These are phyloP conservation scores for Trichomalopsis sarcophagae DNA, from an alignment of 1,140 invertebrate genomes.

Conservation along the genomic window DNA sequence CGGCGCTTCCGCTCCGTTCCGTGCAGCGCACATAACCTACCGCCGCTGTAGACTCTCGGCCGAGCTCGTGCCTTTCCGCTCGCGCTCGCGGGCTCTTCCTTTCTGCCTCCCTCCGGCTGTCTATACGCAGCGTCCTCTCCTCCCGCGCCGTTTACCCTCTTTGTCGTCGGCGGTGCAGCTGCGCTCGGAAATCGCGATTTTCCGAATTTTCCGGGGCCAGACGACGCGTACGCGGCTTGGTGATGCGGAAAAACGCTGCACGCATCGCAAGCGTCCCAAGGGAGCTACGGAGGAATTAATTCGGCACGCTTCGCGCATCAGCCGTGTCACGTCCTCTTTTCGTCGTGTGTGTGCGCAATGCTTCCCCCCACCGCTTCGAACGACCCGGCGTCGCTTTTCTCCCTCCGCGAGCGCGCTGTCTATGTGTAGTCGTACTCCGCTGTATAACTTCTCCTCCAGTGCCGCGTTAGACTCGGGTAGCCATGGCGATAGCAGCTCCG, in stretches of 20 bases:
- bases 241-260: neutral
- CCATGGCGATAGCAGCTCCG: constrained; percentile 49
- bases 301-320: neutral
- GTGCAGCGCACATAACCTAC: neutral
- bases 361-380: neutral
- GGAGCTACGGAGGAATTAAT: neutral
- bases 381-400: neutral
- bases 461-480: constrained; percentile 32
- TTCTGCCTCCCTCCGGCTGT: neutral
- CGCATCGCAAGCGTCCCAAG: too few relatives aligned
- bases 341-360: neutral
- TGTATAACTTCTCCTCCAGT: neutral
- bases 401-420: neutral
- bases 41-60: constrained; percentile 13
- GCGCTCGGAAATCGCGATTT: neutral
- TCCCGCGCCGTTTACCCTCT: neutral
- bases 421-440: neutral
- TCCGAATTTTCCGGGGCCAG: neutral
- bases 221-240: too few relatives aligned
- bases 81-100: neutral
- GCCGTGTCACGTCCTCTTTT: constrained; percentile 4
- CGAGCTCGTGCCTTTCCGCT: constrained; percentile 28
- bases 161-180: neutral
- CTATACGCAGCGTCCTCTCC: neutral
- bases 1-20: constrained; percentile 37